These are phyloP conservation scores for Notarius lentiginosus DNA, from an alignment of 2,113 vertebrate genomes.

Conservation along the genomic window DNA sequence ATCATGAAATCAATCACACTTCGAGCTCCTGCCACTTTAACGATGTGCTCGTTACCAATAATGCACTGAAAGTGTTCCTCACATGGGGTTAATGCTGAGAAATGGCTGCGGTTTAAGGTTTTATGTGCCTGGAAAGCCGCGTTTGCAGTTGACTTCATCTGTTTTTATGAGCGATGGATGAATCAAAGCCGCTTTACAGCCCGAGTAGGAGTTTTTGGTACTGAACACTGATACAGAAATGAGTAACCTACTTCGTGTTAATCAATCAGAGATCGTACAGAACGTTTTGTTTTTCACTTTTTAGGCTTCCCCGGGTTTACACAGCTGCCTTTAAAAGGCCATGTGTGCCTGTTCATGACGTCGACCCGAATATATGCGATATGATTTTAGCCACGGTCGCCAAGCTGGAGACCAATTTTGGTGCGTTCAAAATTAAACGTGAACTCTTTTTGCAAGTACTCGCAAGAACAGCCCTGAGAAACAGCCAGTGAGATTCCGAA, in stretches of 20 bases:
- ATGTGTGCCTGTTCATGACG: background rate
- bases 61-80: background rate
- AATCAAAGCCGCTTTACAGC: background rate
- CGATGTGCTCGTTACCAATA: background rate
- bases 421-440: background rate
- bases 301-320: background rate
- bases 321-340: too few relatives aligned
- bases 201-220: background rate
- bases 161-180: too few relatives aligned
- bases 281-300: background rate
- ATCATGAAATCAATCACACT: background rate
- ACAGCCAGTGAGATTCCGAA: background rate
- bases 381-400: background rate
- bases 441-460: too few relatives aligned
- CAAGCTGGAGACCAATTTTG: background rate
- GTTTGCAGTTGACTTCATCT: background rate
- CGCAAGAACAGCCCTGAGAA: background rate
- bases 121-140: background rate
- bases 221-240: background rate
- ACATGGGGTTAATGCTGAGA: background rate
- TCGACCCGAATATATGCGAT: background rate
- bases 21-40: background rate
- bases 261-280: background rate
- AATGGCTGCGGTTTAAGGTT: background rate
- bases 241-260: background rate